Base-by-base conservation (phyloP, 2,888 invertebrate genomes). In the Hoplodrina blanda region DNA sequence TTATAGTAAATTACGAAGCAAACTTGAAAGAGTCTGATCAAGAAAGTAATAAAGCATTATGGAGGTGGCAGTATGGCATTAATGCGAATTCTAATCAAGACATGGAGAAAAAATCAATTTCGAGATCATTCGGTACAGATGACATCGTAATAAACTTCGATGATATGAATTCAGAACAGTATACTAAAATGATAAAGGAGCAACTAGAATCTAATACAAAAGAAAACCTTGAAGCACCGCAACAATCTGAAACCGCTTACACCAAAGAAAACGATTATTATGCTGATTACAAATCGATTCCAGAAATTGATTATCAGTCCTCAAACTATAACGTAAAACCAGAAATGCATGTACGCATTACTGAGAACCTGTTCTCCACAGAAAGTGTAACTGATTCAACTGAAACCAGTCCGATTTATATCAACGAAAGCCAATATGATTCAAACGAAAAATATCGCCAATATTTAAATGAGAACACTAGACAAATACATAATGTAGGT, bases 1-100 rank as follows among this genome's bases (percentile, higher is more conserved):
- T 95, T 82, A 81, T 96, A 78, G 86, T 96, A 63, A 95, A 95
- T 87, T 96, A 95, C 80, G 95, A 95, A 85, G 92, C 94, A 25
- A 86, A 84, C 65, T 77, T 87, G 15, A 93, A 92, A 78, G 94
- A 95, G 49, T 65, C 88, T 11, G 94, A 95, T 56, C 90, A 90
- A 80, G 95, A 95, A 70, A 90, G 82, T 67, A 92, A 91, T 76
- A 95, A 95, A 89, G 91, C 90, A 11, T 84, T 96, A 54, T 96
- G 96, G 95, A 90, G 95, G 72, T 95, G 95, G 96, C 96, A 95
- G 83, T 96, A 95, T 69, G 95, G 94, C 15, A 65, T 93, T 54
- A 94, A 93, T 77, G 80, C 91, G 25, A 93, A 91, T 71, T 81
- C 86, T 70, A 91, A 92, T 81, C 91, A 91, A 78, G 85, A 85